Base-by-base conservation (phyloP, 2,797 vertebrate species). In the Nannoperca australis region DNA sequence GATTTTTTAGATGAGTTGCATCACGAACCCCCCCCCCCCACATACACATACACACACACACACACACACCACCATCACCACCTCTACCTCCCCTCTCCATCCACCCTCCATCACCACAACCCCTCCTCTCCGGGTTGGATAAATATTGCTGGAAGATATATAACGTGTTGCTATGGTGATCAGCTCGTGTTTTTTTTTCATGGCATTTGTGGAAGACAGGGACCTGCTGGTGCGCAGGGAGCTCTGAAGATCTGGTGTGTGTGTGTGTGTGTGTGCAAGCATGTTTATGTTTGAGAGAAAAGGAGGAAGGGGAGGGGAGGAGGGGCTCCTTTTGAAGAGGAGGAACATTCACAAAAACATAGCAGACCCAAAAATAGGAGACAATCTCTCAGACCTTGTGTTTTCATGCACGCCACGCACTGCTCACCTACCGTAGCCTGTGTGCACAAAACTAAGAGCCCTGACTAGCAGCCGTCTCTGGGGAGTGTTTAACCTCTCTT, bases 121-220 rank as follows among this genome's bases (percentile, higher is more conserved):
- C 82, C 87, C 89, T 79, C 83, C 75, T 91, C 79, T 85, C 79
- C 55, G 79, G 88, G 79, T 88, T 90, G 87, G 90, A 92, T 93
- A 93, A 94, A 93, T 93, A 90, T 89, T 93, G 91, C 92, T 92
- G 90, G 90, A 91, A 93, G 94, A 95, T 92, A 94, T 93, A 93
- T 93, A 95, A 93, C 86, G 91, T 95, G 95, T 96, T 96, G 94
- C 95, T 93, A 95, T 95, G 95, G 95, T 92, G 94, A 96, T 94
- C 85, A 85, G 87, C 89, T 92, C 55, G 22, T 88, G 85, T 71
- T 82, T 70, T 78, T 76, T 85, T 85, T 89, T 79, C 79, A 84
- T 90, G 68, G 84, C 84, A 74, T 92, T 91, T 86, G 86, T 91
- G 82, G 88, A 87, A 90, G 90, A 93, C 86, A 69, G 86, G 88